Conservation (phyloP, 2,113 vertebrate genomes). For the Actenoides lindsayi region DNA sequence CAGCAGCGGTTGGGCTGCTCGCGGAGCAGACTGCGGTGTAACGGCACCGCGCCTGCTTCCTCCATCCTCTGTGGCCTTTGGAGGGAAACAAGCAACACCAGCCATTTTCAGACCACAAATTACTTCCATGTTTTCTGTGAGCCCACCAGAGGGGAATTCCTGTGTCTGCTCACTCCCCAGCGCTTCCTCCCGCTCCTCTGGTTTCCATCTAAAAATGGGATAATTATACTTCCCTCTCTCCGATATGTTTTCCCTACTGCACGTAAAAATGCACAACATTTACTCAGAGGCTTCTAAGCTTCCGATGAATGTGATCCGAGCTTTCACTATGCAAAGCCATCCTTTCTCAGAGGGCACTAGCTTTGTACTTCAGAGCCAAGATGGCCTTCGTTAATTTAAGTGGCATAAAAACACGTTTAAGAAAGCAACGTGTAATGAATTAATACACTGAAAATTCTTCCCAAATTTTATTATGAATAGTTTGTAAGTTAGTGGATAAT, state of each 20-base stretch:
- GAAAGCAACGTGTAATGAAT: background rate
- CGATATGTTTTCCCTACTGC: constrained; percentile 3
- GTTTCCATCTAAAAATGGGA: constrained; percentile 39
- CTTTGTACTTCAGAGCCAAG: background rate
- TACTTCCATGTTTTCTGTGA: constrained; percentile 35
- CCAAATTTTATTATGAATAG: background rate
- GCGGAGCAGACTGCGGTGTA: background rate
- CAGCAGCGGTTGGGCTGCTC: background rate
- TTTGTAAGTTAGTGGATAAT: background rate
- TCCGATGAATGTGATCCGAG: background rate
- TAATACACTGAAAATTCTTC: background rate
- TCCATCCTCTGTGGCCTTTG: background rate
- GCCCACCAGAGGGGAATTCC: constrained; percentile 38
- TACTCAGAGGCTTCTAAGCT: background rate
- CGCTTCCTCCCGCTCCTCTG: background rate
- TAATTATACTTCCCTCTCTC: constrained; percentile 29
- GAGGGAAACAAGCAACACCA: constrained; percentile 14
- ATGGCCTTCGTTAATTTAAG: background rate
- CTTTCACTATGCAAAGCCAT: background rate
- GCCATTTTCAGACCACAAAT: constrained; percentile 42
- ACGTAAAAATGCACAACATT: background rate
- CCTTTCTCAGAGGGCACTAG: background rate
- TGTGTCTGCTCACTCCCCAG: background rate
- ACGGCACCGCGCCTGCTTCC: background rate
- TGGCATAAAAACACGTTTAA: background rate